Base-by-base conservation (phyloP, 2,797 vertebrate species). In the Agapornis canus region DNA sequence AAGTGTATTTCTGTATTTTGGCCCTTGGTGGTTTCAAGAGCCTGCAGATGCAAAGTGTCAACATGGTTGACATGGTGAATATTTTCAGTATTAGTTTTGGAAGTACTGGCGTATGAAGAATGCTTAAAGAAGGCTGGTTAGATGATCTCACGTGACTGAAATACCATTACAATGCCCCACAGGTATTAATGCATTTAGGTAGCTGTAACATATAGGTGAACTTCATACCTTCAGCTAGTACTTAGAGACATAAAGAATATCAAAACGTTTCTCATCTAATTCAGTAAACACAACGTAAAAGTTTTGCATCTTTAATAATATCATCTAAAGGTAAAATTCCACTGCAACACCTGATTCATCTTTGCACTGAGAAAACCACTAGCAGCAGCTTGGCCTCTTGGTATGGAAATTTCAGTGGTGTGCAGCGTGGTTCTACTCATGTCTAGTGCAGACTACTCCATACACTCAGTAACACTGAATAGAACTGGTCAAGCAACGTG, bases 21-120 rank as follows among this genome's bases (percentile, higher is more conserved):
- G 84, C 85, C 87, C 63, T 92, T 81, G 86, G 60, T 92, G 69
- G 29, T 76, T 96, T 92, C 82, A 73, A 79, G 89, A 92, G 80
- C 69, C 79, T 92, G 77, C 94, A 96, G 61, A 91, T 95, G 86
- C 64, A 77, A 88, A 96, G 63, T 79, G 91, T 93, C 94, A 95
- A 83, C 43, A 9, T 37, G 66, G 79, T 82, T 96, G 95, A 95
- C 82, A 83, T 10, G 7, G 63, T 59, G 57, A 96, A 88, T 96
- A 90, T 83, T 91, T 93, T 90, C 92, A 96, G 32, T 88, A 82
- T 81, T 96, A 93, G 84, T 91, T 93, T 88, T 96, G 92, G 84
- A 96, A 88, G 85, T 83, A 35, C 54, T 93, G 66, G 31, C 79
- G 63, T 61, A 60, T 70, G 59, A 92, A 78, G 72, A 91, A 71